phyloP scores from a whole-genome alignment of 92 coral and sea anemone genomes.

The Montipora capitata region DNA sequence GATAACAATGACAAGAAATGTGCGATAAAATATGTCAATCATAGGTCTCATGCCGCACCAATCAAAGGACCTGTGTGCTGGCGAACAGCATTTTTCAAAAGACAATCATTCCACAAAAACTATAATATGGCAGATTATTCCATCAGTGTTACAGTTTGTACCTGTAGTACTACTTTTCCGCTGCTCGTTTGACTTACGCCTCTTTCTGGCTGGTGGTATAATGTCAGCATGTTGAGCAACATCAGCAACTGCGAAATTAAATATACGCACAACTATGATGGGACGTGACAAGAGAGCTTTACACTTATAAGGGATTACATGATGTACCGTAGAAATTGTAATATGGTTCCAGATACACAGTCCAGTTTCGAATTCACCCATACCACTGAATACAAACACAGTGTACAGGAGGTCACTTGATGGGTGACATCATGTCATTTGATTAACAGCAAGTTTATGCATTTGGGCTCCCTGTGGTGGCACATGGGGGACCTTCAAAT shows the following conservation, averaged over 20 bases:
- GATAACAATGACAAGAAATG: slow-evolving; percentile 41
- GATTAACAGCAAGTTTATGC: neutral
- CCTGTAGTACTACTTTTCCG: slow-evolving; percentile 11
- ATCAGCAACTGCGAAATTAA: slow-evolving; percentile 5
- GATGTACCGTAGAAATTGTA: slow-evolving; percentile 33
- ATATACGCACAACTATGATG: slow-evolving; percentile 19
- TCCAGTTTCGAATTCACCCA: slow-evolving; percentile 1
- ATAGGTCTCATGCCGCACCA: slow-evolving; percentile 38
- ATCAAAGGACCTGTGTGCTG: slow-evolving; percentile 44
- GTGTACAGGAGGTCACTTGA: neutral
- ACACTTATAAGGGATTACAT: slow-evolving; percentile 5
- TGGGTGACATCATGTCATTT: neutral
- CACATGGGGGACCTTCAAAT: neutral
- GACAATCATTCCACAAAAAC: slow-evolving; percentile 43
- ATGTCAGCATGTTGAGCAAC: neutral
- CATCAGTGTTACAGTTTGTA: slow-evolving; percentile 34
- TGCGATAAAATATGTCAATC: slow-evolving; percentile 42
- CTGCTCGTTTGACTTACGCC: neutral
- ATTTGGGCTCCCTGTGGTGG: slow-evolving; percentile 3
- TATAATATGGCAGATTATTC: slow-evolving; percentile 35
- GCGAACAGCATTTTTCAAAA: slow-evolving; percentile 44
- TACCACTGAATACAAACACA: neutral
- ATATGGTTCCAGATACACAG: slow-evolving; percentile 15
- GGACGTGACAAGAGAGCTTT: slow-evolving; percentile 17
- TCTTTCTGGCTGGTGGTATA: neutral